These are phyloP conservation scores for Mesochorus sp. DNA, from an alignment of 2,888 invertebrate genomes.

Conservation along the genomic window DNA sequence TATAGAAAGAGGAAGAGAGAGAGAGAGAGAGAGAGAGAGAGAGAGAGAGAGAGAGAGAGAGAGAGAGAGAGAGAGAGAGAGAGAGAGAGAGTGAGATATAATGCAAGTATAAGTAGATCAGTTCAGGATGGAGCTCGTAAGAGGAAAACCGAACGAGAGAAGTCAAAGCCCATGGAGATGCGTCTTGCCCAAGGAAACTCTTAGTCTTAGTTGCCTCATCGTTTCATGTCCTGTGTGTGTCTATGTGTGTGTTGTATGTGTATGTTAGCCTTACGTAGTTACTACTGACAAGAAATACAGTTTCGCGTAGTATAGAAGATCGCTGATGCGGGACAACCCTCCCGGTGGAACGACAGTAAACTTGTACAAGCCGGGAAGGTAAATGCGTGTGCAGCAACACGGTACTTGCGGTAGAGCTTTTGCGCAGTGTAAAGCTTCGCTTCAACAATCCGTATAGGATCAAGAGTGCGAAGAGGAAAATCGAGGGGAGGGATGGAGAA, in stretches of 20 bases:
- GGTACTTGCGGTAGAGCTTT: neutral
- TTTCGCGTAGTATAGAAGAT: constrained; percentile 26
- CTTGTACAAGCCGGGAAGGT: constrained; percentile 21
- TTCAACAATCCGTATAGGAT: constrained; percentile 25
- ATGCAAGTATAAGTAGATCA: neutral
- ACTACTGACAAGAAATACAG: constrained; percentile 3
- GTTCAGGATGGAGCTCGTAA: neutral
- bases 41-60: neutral
- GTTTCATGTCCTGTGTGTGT: neutral
- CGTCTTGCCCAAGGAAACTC: neutral
- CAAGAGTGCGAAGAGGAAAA: constrained; percentile 1
- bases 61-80: neutral
- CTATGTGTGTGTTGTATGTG: neutral
- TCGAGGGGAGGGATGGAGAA: neutral
- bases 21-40: too few relatives aligned
- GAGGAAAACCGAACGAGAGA: neutral
- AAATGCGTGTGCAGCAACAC: neutral
- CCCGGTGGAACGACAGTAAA: constrained; percentile 22
- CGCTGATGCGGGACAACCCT: constrained; percentile 38
- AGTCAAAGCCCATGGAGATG: neutral
- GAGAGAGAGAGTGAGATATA: too few relatives aligned
- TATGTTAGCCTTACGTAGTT: too few relatives aligned
- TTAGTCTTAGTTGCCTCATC: neutral
- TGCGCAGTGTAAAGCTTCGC: constrained; percentile 20
- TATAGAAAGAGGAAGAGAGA: too few relatives aligned